These are phyloP conservation scores for Hesperia comma DNA, from an alignment of 2,888 invertebrate genomes.

Conservation along the genomic window DNA sequence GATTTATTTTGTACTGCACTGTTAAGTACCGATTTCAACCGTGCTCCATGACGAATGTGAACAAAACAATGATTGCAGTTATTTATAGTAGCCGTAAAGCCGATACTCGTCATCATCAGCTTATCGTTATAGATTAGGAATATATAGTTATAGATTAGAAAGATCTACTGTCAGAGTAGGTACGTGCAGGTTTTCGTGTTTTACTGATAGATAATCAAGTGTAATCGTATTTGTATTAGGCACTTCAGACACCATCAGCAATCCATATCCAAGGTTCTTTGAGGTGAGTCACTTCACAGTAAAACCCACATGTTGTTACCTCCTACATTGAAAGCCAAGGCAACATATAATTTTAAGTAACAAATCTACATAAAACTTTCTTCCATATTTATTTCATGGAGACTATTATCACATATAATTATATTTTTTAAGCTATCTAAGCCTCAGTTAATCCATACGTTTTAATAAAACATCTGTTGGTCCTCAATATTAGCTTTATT, in stretches of 20 bases:
- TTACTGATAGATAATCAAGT: background rate
- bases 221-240: background rate
- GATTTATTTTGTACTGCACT: slow-evolving; percentile 23
- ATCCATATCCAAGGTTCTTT: background rate
- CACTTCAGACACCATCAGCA: background rate
- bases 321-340: no score
- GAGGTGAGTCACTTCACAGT: background rate
- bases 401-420: no score
- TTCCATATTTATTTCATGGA: no score
- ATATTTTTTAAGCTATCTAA: no score
- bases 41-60: slow-evolving; percentile 29
- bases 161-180: slow-evolving; percentile 11
- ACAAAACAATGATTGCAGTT: slow-evolving; percentile 30
- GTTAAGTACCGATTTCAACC: slow-evolving; percentile 33
- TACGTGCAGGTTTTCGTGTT: background rate
- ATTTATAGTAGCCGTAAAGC: slow-evolving; percentile 45
- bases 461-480: no score
- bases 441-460: no score
- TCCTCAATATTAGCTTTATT: background rate
- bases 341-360: no score
- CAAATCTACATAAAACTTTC: no score
- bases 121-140: slow-evolving; percentile 47
- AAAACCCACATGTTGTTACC: no score
- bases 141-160: slow-evolving; percentile 43
- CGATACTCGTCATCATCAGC: slow-evolving; percentile 42